Evolutionary conservation across 2,113 vertebrate genomes (phyloP), one percentile per base, ranked within the genome.

Genomic region (Melierax canorus): DNA sequence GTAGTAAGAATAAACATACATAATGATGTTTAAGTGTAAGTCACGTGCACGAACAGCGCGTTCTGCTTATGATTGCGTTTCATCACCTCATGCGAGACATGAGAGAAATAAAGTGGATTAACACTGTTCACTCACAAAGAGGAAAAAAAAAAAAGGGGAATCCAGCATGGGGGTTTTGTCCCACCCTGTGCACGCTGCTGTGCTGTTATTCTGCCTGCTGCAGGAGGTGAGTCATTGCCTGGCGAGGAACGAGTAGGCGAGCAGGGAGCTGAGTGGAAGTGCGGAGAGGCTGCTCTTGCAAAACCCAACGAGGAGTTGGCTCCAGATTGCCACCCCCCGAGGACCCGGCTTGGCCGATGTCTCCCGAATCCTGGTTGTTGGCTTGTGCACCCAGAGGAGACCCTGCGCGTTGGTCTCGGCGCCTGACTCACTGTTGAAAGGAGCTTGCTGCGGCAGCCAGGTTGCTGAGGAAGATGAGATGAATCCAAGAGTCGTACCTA

Each of bases 331-430:
- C 84, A 22, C n/a, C 5, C 51, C 17, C 43, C 12, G 10, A 32
- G 8, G 12, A 19, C 21, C 11, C 16, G 34, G 10, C 24, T 88
- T 64, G 63, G 34, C 17, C 0, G 0, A 4, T 11, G 13, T 72
- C 43, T 75, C 21, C 46, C 3, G 1, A 62, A 23, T 8, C 19
- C 7, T 56, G 7, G 7, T n/a, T 32, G 14, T 19, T 60, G 27
- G 6, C 21, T 30, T 46, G 24, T 34, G 27, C n/a, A 27, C 24
- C 13, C 34, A 21, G 19, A 74, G 21, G 27, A 64, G n/a, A 73
- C 12, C 8, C 8, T 34, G 15, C 1, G 0, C 30, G 19, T 45
- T 50, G 19, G 20, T 39, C 38, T 68, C 38, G 26, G 43, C 21
- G 12, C 22, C 43, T 19, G 34, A 15, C 16, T 15, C 14, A 6